These are phyloP conservation scores for Corythoichthys haematopterus DNA, from an alignment of 2,113 vertebrate species.

Conservation along the genomic window DNA sequence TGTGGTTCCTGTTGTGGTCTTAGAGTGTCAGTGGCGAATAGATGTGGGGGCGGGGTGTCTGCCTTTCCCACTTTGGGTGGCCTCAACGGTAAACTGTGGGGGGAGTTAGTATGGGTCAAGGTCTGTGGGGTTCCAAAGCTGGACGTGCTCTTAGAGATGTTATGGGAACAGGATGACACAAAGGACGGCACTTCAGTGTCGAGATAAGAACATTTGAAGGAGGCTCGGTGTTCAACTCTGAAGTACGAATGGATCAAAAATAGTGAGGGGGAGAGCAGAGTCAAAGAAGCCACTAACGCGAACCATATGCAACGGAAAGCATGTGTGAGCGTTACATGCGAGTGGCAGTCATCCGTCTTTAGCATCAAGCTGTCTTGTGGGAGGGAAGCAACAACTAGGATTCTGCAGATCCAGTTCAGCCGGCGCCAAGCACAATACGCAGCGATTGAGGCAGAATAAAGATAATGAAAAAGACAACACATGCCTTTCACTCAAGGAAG, in stretches of 20 bases:
- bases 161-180: conserved; percentile 27
- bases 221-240: conserved; percentile 3
- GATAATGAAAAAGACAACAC: conserved; percentile 1
- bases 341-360: conserved; percentile 16
- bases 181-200: conserved; percentile 19
- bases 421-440: conserved; percentile 6
- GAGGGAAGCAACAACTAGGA: too few relatives aligned
- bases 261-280: neutral
- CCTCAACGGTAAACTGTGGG: conserved; percentile 31
- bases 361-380: conserved; percentile 13
- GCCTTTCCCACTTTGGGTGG: conserved; percentile 59
- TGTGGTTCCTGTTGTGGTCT: conserved; percentile 69
- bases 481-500: neutral
- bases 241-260: neutral
- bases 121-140: conserved; percentile 32
- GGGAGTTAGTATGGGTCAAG: conserved; percentile 45
- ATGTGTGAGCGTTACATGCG: neutral
- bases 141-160: conserved; percentile 35
- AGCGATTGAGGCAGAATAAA: conserved; percentile 14
- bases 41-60: conserved; percentile 56
- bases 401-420: conserved; percentile 4
- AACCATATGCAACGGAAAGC: neutral
- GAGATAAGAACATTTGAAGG: conserved; percentile 16
- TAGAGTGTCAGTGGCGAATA: conserved; percentile 52
- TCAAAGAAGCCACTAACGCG: neutral